A percentile compares a stretch with the other conserved stretches of the same genome.
phyloP scores from a whole-genome alignment of 2,113 vertebrate genomes.

The Leptocoma aspasia region DNA sequence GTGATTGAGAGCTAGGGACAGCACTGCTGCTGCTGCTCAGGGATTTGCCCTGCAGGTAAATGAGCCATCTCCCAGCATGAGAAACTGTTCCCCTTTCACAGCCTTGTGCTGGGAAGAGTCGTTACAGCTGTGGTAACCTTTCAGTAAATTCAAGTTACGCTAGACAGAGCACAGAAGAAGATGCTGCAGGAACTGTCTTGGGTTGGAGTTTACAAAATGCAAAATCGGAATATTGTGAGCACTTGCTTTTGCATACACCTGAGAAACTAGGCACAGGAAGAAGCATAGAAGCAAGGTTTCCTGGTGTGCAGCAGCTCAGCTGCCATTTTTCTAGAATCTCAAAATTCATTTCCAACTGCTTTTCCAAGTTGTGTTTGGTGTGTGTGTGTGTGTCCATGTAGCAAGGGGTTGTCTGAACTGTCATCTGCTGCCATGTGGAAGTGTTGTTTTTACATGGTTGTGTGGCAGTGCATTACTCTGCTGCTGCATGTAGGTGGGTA shows the following conservation, averaged over 20 bases:
- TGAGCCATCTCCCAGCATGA: background rate
- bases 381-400: background rate
- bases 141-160: background rate
- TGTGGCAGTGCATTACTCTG: background rate
- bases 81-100: background rate
- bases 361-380: background rate
- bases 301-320: background rate
- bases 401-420: background rate
- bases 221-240: background rate
- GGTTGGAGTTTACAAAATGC: background rate
- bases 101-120: background rate
- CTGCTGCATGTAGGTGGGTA: accelerated
- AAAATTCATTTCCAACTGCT: background rate
- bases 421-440: background rate
- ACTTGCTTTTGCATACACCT: background rate
- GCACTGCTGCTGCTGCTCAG: background rate
- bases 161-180: background rate
- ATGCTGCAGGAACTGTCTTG: background rate
- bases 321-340: background rate
- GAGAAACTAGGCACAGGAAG: background rate
- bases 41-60: background rate
- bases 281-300: background rate
- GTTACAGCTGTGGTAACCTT: background rate
- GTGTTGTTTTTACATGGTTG: background rate
- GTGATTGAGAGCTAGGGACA: background rate